Conservation (phyloP, 1,140 invertebrate genomes). For the Bombus confusus region DNA sequence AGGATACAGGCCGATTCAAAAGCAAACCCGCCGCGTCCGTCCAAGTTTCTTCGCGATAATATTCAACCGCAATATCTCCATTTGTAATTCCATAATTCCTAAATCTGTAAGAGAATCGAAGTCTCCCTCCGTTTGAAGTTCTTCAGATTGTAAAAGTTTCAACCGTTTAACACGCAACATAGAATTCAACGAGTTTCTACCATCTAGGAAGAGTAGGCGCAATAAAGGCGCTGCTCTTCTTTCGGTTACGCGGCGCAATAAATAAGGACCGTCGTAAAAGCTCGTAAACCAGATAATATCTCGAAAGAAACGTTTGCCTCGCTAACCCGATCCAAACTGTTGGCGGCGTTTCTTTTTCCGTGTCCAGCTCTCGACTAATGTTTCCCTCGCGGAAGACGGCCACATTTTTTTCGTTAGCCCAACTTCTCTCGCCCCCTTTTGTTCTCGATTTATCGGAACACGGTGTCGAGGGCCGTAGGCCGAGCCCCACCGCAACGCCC, state of each 20-base stretch:
- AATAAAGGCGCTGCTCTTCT: slow-evolving; percentile 56
- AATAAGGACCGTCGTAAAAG: slow-evolving; percentile 74
- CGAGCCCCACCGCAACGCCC: slow-evolving; percentile 59
- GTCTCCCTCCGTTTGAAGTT: neutral
- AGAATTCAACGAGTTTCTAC: neutral
- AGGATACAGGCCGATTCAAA: slow-evolving; percentile 41
- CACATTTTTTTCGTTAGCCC: slow-evolving; percentile 52
- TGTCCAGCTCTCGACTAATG: slow-evolving; percentile 45
- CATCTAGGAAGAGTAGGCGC: neutral
- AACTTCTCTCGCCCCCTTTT: slow-evolving; percentile 16
- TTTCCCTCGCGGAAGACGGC: slow-evolving; percentile 57
- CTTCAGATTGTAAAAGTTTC: neutral
- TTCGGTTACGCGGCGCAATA: slow-evolving; percentile 60
- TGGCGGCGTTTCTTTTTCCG: slow-evolving; percentile 42
- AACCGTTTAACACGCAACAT: neutral
- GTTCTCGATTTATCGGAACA: slow-evolving; percentile 66
- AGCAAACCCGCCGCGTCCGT: neutral
- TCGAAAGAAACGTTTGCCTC: slow-evolving; percentile 55
- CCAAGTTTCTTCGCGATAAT: neutral
- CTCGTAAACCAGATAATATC: slow-evolving; percentile 71
- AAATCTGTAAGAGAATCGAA: neutral
- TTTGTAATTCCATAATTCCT: neutral
- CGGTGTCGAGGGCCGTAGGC: slow-evolving; percentile 59
- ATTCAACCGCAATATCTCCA: neutral
- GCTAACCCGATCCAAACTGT: slow-evolving; percentile 48